These are phyloP conservation scores for Panonychus citri DNA, from an alignment of 1,140 invertebrate species.

Conservation along the genomic window DNA sequence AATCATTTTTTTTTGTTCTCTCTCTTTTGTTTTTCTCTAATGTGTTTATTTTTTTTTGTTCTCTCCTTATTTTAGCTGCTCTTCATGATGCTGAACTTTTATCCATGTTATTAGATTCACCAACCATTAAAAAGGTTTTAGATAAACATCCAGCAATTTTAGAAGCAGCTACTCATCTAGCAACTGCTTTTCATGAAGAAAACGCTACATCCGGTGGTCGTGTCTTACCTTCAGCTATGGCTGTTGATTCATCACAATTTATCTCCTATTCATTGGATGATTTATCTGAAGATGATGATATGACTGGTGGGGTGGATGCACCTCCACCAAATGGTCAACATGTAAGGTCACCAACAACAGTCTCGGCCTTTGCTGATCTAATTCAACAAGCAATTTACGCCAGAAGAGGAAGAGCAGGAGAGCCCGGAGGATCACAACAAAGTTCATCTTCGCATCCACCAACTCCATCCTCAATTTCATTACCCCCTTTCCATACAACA, in stretches of 20 bases:
- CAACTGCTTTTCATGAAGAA: conserved; percentile 11
- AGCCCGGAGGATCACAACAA: no score
- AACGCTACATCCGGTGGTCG: neutral
- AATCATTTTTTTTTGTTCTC: neutral
- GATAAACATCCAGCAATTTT: conserved; percentile 7
- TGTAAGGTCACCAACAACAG: neutral
- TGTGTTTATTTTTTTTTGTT: neutral
- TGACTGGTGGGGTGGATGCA: neutral
- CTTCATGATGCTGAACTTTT: conserved; percentile 7
- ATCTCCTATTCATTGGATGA: conserved; percentile 7
- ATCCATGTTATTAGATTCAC: neutral
- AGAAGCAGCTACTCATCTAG: conserved; percentile 7
- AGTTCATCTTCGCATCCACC: neutral
- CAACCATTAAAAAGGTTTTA: conserved; percentile 5
- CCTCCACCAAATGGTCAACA: neutral
- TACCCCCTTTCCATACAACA: neutral
- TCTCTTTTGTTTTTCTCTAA: neutral
- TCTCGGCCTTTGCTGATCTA: neutral
- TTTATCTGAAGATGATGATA: conserved; percentile 8
- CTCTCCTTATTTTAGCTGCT: neutral
- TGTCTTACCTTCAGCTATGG: no score
- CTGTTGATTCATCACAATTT: neutral
- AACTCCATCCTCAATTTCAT: neutral
- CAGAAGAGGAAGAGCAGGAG: no score
- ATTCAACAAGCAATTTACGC: neutral